Percentiles rank a stretch among this genome's conserved stretches.
Conservation (phyloP, 2,888 invertebrate species). For the Punctoribates punctum region DNA sequence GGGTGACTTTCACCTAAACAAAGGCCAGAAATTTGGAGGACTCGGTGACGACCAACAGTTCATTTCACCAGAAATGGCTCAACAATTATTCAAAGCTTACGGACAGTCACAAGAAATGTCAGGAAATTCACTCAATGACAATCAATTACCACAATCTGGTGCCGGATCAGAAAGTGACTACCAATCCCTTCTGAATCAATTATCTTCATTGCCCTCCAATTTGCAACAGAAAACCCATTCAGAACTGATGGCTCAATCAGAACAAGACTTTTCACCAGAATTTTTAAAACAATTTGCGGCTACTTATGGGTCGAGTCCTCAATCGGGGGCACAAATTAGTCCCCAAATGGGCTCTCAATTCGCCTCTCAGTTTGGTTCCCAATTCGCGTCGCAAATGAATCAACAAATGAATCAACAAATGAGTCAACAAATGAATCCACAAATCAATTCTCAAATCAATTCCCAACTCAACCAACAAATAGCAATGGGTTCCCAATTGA, state of each 20-base stretch:
- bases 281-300: background rate
- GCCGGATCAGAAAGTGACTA: background rate
- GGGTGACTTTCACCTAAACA: constrained; percentile 10
- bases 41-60: background rate
- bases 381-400: background rate
- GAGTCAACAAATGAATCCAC: background rate
- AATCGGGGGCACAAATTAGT: background rate
- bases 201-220: background rate
- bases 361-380: background rate
- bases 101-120: constrained; percentile 1
- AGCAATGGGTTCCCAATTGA: background rate
- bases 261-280: constrained; percentile 2
- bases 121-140: constrained; percentile 12
- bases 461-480: background rate
- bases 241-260: background rate
- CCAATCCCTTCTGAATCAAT: background rate
- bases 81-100: constrained; percentile 32
- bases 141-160: background rate
- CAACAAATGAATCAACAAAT: background rate
- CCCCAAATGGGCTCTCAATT: background rate
- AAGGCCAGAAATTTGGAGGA: background rate
- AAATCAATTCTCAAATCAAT: background rate
- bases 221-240: background rate
- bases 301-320: background rate
- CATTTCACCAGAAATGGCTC: constrained; percentile 21